Evolutionary conservation across 1,140 invertebrate species (phyloP), one percentile per base, ranked within the genome.

Genomic region (Cydia pomonella): DNA sequence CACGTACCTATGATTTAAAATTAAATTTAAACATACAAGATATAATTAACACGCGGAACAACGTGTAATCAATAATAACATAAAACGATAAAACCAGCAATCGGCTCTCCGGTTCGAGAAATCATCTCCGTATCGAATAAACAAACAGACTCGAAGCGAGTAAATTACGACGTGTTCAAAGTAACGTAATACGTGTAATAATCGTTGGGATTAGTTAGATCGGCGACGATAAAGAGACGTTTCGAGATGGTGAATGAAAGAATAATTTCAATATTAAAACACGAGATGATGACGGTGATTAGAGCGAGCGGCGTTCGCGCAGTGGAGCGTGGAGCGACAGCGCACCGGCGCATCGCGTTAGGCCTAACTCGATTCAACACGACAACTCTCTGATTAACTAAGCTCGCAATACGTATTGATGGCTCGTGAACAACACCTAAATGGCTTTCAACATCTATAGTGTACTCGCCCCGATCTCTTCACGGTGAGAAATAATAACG

Each of bases 101-200:
- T 86, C 80, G 77, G 82, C 77, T 80, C 73, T 78, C 77, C 76
- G 80, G 81, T 81, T 77, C 77, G 72, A 84, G 80, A 87, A 86
- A 86, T 82, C 76, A 82, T 79, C 74, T 72, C 76, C 64, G 73
- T 78, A 84, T 83, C 79, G 73, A 75, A 87, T 85, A 90, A 92
- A 89, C 85, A 89, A 88, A 89, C 83, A 89, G 27, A 87, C 72
- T 80, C 72, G 74, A 76, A 73, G 50, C 77, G 72, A 84, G 79
- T 81, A 83, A 87, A 87, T 85, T 86, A 89, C 82, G 80, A 87
- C 78, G 83, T 85, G 84, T 83, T 87, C 83, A 76, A 86, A 79
- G 86, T 87, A 90, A 91, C 85, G 82, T 89, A 88, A 90, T 88
- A 88, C 82, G 84, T 87, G 82, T 89, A 90, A 89, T 91, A 89